These are phyloP conservation scores for Thermophis baileyi DNA, from an alignment of 2,113 vertebrate species.

Conservation along the genomic window DNA sequence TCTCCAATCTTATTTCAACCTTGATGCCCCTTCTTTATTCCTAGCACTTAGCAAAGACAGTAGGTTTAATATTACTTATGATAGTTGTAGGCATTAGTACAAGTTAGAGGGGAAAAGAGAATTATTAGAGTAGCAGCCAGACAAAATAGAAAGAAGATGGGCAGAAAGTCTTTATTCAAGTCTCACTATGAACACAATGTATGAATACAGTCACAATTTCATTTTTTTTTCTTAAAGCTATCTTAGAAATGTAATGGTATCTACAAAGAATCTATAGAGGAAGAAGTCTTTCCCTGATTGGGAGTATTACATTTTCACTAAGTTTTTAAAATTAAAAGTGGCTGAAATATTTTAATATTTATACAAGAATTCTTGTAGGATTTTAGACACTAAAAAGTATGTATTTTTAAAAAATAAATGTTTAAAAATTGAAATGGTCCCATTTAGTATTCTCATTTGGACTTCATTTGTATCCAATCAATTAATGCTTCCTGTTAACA, in stretches of 20 bases:
- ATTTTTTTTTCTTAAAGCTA: background rate
- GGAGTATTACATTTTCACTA: background rate
- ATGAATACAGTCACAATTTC: background rate
- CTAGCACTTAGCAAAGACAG: background rate
- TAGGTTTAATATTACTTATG: background rate
- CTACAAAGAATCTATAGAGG: background rate
- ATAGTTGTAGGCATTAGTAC: background rate
- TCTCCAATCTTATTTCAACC: background rate
- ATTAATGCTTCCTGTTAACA: background rate
- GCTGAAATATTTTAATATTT: background rate
- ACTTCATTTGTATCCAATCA: background rate
- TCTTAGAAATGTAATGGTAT: background rate
- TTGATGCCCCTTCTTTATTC: background rate
- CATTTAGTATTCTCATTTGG: background rate
- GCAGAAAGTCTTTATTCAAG: background rate
- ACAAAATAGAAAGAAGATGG: background rate
- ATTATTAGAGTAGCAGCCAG: background rate
- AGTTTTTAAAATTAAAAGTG: background rate
- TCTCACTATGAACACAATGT: background rate
- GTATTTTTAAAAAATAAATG: background rate
- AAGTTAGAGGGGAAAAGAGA: background rate
- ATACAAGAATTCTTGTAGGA: background rate
- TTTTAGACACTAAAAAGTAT: background rate
- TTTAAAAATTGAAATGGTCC: background rate
- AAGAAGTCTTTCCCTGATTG: background rate